Percentiles rank a stretch among this genome's conserved stretches.
Conservation (phyloP, 2,113 vertebrate genomes). For the Hippocampus abdominalis region DNA sequence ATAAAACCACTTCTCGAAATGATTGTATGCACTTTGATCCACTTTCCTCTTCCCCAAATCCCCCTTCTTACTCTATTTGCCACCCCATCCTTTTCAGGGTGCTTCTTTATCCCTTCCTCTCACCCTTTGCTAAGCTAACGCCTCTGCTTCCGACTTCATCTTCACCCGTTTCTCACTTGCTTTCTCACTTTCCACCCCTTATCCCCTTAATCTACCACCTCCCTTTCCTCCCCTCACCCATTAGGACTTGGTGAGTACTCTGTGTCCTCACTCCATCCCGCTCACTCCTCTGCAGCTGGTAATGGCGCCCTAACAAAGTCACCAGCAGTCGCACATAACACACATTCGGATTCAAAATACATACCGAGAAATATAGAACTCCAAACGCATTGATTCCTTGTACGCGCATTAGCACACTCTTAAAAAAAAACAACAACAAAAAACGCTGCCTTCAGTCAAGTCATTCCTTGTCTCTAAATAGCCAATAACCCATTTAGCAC, state of each 20-base stretch:
- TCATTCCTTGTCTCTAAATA: constrained; percentile 52
- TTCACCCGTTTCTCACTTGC: constrained; percentile 11
- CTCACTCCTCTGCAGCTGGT: constrained; percentile 25
- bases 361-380: background rate
- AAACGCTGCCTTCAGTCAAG: constrained; percentile 39
- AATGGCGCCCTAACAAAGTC: constrained; percentile 19
- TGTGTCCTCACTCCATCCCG: constrained; percentile 30
- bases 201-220: constrained; percentile 13
- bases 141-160: constrained; percentile 6
- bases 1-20: constrained; percentile 3
- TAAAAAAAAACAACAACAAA: constrained; percentile 17
- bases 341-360: constrained; percentile 1
- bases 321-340: background rate
- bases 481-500: constrained; percentile 62
- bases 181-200: constrained; percentile 6
- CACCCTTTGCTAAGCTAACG: background rate
- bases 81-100: background rate
- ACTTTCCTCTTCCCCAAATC: background rate
- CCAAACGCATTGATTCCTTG: constrained; percentile 9
- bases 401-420: constrained; percentile 6
- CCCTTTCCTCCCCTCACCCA: constrained; percentile 27
- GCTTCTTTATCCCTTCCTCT: background rate
- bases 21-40: constrained; percentile 4
- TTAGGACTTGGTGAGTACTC: constrained; percentile 48
- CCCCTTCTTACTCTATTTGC: background rate